These are phyloP conservation scores for Cherax quadricarinatus DNA, from an alignment of 1,140 invertebrate genomes.

Conservation along the genomic window DNA sequence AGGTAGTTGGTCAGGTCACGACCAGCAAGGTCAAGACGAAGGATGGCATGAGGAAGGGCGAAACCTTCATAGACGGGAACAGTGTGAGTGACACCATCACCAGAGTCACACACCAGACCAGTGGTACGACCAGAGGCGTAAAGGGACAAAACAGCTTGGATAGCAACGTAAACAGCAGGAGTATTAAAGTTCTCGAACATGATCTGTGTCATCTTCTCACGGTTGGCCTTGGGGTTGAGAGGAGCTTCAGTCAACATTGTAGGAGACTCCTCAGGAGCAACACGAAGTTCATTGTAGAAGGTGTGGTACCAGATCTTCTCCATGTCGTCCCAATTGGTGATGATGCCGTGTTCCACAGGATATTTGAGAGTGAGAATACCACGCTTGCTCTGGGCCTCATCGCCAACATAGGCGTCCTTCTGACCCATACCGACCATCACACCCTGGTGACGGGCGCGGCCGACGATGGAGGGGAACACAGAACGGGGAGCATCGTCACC, in stretches of 20 bases:
- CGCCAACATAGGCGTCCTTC: slow-evolving; percentile 92
- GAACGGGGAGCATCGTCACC: slow-evolving; percentile 83
- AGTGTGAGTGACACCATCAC: slow-evolving; percentile 62
- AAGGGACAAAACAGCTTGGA: slow-evolving; percentile 67
- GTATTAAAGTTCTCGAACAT: slow-evolving; percentile 82
- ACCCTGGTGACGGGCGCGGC: slow-evolving; percentile 80
- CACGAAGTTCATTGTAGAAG: slow-evolving; percentile 96
- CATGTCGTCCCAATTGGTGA: slow-evolving; percentile 98
- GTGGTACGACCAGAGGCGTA: slow-evolving; percentile 67
- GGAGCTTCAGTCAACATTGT: slow-evolving; percentile 77
- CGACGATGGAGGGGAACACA: slow-evolving; percentile 83
- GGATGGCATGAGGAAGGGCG: slow-evolving; percentile 65
- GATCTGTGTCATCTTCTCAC: slow-evolving; percentile 93
- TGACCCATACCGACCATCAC: slow-evolving; percentile 98
- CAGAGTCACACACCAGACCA: slow-evolving; percentile 64
- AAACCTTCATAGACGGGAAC: slow-evolving; percentile 67
- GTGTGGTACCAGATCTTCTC: slow-evolving; percentile 98
- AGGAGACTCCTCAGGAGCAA: slow-evolving; percentile 89
- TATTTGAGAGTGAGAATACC: slow-evolving; percentile 95
- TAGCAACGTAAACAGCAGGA: neutral
- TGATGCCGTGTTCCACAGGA: slow-evolving; percentile 85
- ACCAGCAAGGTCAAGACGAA: slow-evolving; percentile 65
- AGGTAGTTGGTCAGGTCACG: slow-evolving; percentile 41
- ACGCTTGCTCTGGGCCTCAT: slow-evolving; percentile 95
- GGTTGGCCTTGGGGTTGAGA: slow-evolving; percentile 86